Evolutionary conservation across 2,888 invertebrate genomes (phyloP).

Genomic region (Drosophila nigricruria): DNA sequence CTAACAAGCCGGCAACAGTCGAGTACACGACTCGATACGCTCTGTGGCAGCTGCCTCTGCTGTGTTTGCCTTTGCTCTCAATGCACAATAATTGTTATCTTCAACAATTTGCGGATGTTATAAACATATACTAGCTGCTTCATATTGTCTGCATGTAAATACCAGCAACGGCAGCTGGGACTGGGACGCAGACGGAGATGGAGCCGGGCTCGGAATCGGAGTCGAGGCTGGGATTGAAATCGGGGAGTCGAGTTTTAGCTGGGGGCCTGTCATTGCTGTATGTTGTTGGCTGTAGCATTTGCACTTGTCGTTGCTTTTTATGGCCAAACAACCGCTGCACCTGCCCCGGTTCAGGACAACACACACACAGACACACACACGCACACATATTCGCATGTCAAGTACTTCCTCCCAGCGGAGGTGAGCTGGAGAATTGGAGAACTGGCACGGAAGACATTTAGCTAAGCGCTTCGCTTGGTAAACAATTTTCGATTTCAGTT

Average conservation of each 20-base stretch:
- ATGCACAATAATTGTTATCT: constrained; percentile 80
- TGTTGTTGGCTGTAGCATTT: constrained; percentile 44
- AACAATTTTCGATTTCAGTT: constrained; percentile 78
- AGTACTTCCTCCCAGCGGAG: constrained; percentile 65
- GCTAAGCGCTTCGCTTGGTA: constrained; percentile 80
- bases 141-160: constrained; percentile 79
- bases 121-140: constrained; percentile 78
- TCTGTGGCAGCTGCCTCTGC: constrained; percentile 40
- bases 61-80: constrained; percentile 71
- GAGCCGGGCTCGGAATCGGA: background rate
- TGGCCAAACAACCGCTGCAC: constrained; percentile 66
- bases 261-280: constrained; percentile 10
- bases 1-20: constrained; percentile 50
- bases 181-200: constrained; percentile 16
- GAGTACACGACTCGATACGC: constrained; percentile 36
- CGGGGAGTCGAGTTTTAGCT: constrained; percentile 5
- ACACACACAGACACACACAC: constrained; percentile 17
- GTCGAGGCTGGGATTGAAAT: constrained; percentile 3
- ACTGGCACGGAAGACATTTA: constrained; percentile 79
- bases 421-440: constrained; percentile 48
- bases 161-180: constrained; percentile 61
- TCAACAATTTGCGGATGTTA: constrained; percentile 81
- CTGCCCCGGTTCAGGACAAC: constrained; percentile 54
- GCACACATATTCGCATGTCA: constrained; percentile 32
- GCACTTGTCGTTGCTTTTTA: constrained; percentile 76